phyloP scores from a whole-genome alignment of 1,140 invertebrate genomes.

The Andrena cerasifolii region DNA sequence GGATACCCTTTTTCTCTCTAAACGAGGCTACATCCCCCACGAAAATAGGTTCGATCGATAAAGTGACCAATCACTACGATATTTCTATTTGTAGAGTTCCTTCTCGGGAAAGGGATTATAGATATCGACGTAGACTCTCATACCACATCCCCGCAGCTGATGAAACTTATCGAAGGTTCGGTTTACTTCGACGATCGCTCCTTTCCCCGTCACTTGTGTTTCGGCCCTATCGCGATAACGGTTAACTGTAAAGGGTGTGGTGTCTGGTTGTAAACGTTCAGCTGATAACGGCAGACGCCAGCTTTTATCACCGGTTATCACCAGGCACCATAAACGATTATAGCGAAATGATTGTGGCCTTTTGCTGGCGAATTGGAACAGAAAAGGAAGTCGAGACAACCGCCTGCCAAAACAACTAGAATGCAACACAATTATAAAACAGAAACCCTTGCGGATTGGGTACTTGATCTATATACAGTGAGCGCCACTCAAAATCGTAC shows the following conservation, averaged over 20 bases:
- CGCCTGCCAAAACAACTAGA: too few relatives aligned
- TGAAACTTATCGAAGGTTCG: conserved; percentile 32
- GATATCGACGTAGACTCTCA: conserved; percentile 15
- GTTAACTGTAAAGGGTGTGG: conserved; percentile 26
- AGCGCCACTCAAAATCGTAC: too few relatives aligned
- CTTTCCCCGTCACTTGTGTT: conserved; percentile 9
- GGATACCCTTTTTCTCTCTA: not conserved
- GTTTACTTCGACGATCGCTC: conserved; percentile 27
- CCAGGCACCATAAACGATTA: not conserved
- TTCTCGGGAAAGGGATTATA: not conserved
- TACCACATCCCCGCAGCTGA: not conserved
- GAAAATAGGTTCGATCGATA: conserved; percentile 12
- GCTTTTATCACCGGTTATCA: not conserved
- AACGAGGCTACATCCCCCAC: not conserved
- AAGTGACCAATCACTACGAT: conserved; percentile 8
- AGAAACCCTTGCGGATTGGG: too few relatives aligned
- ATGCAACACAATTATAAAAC: too few relatives aligned
- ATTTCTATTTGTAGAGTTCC: conserved; percentile 19
- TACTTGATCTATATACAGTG: too few relatives aligned
- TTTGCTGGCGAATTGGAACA: not conserved
- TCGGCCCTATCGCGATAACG: conserved; percentile 35
- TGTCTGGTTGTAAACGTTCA: conserved; percentile 7
- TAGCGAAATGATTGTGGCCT: not conserved
- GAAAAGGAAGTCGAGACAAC: not conserved
- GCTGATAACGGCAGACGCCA: not conserved